phyloP scores from a whole-genome alignment of 53 echinoderm and acorn worm genomes.

The Glandiceps talaboti region DNA sequence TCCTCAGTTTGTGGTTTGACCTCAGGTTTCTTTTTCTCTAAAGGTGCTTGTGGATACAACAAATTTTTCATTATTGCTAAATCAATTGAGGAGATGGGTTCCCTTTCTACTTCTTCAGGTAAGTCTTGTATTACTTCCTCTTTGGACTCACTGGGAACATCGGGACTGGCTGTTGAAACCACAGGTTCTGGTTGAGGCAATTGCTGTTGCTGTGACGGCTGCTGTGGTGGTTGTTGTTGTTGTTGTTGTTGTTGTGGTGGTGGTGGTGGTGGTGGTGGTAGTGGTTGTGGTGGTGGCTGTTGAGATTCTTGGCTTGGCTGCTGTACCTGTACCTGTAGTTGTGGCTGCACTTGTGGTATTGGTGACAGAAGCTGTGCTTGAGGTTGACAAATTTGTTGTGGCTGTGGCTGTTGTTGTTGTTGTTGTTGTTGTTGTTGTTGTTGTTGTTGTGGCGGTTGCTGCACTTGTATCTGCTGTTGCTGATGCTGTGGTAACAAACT shows the following conservation, averaged over 20 bases:
- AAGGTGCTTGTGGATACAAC: slow-evolving; percentile 67
- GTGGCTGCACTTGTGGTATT: neutral
- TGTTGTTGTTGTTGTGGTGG: slow-evolving; percentile 5
- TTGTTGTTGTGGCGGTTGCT: neutral
- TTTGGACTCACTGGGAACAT: neutral
- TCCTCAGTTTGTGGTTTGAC: neutral
- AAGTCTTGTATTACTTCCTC: neutral
- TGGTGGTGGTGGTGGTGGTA: slow-evolving; percentile 15
- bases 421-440: neutral
- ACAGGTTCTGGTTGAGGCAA: neutral
- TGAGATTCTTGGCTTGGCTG: neutral
- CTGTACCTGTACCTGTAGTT: neutral
- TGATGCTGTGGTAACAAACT: no score
- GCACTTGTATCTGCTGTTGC: neutral
- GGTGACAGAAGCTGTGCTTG: neutral
- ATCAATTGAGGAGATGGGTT: slow-evolving; percentile 57
- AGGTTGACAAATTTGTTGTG: neutral
- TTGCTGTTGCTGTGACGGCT: neutral
- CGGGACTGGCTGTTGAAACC: neutral
- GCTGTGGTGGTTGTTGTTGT: neutral
- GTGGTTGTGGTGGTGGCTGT: slow-evolving; percentile 28
- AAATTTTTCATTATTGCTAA: slow-evolving; percentile 49
- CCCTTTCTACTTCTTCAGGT: slow-evolving; percentile 10
- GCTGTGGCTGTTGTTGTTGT: neutral
- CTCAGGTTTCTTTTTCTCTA: slow-evolving; percentile 4